Evolutionary conservation across 1,140 invertebrate genomes (phyloP), one percentile per base, ranked within the genome.

Genomic region (Drosophila serrata): DNA sequence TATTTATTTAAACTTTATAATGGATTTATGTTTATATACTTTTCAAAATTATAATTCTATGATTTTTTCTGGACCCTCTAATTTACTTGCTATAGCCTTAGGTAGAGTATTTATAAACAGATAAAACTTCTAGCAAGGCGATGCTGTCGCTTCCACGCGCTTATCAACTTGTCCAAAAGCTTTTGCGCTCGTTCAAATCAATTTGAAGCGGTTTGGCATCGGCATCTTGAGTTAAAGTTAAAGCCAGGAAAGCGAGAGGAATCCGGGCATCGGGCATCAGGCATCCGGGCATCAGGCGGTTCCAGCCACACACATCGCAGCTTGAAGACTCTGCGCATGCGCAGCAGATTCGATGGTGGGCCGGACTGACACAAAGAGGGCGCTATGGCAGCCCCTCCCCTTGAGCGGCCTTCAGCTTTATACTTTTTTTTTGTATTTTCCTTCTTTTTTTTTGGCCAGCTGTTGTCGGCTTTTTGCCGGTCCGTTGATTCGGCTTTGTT

Each of bases 151-250:
- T 63, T 63, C 7, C 58, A 45, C 27, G 55, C 81, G 72, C 85
- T 87, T 87, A 87, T 90, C 84, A 87, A 84, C 85, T 62, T 78
- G 80, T 84, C 85, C 72, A 40, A 82, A 87, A 79, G 72, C 81
- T 87, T 69, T 69, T 69, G 75, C 80, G 84, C 63, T 78, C 85
- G 79, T 74, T 84, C 76, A 87, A 87, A 87, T 87, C 85, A 87
- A 87, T 87, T 87, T 73, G 84, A 77, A 90, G 84, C 82, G 85
- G 62, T 45, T 45, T 58, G 31, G 39, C 63, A 60, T 75, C 69
- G 60, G 45, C 78, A 67, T 67, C 78, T 55, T 5, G 19, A 11
- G 33, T 13, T 8, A 4, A 24, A n/a, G 51, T 35, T 55, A 37
- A 55, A 2, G 51, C 33, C 51, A 7, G 19, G 33, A 55, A 55